Percentiles rank a stretch among this genome's conserved stretches.
These are phyloP conservation scores for Perizoma affinitatum DNA, from an alignment of 2,888 invertebrate genomes.

Conservation along the genomic window DNA sequence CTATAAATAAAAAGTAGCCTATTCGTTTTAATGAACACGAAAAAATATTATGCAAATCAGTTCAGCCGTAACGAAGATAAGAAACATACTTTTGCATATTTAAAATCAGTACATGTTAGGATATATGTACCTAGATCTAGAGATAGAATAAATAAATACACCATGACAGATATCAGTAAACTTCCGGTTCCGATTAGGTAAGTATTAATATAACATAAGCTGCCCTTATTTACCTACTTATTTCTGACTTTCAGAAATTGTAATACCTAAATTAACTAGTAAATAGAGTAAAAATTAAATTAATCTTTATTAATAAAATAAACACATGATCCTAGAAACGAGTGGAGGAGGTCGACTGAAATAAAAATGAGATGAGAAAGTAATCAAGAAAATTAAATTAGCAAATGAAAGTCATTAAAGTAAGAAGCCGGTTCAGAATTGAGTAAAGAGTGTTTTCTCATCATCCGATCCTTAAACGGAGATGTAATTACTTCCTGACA, in stretches of 20 bases:
- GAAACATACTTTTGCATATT: too few relatives aligned
- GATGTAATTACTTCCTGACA: constrained; percentile 10
- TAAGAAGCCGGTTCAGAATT: constrained; percentile 23
- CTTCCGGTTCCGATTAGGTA: too few relatives aligned
- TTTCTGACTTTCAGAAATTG: too few relatives aligned
- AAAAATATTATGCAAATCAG: too few relatives aligned
- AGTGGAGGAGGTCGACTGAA: constrained; percentile 12
- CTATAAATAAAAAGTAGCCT: not conserved
- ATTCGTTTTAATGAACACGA: too few relatives aligned
- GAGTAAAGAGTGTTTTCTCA: constrained; percentile 14
- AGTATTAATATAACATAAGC: too few relatives aligned
- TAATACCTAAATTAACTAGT: not conserved
- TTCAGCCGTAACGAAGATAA: too few relatives aligned
- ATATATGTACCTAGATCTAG: too few relatives aligned
- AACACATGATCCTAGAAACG: constrained; percentile 6
- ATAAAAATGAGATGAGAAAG: constrained; percentile 42
- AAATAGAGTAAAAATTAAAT: not conserved
- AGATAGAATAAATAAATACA: too few relatives aligned
- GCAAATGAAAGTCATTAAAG: constrained; percentile 54
- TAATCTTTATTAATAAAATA: not conserved
- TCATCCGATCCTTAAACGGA: constrained; percentile 3
- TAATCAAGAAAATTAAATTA: constrained; percentile 57
- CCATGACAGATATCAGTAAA: too few relatives aligned
- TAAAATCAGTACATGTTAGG: too few relatives aligned
- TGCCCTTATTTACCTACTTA: too few relatives aligned